These are phyloP conservation scores for Parnassius orleans DNA, from an alignment of 2,888 invertebrate genomes.

Conservation along the genomic window DNA sequence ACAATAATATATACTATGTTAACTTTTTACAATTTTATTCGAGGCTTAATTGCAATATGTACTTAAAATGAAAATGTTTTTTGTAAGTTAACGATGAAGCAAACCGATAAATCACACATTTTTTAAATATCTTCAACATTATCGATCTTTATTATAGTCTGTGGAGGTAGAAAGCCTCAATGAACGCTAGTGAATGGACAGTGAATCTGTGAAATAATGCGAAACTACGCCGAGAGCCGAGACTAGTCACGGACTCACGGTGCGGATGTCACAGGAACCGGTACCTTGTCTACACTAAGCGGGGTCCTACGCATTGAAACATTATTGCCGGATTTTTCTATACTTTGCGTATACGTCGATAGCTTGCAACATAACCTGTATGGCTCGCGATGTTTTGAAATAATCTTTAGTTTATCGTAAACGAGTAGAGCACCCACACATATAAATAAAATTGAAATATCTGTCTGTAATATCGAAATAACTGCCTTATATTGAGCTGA, in stretches of 20 bases:
- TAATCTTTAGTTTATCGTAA: not conserved
- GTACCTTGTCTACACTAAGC: conserved; percentile 48
- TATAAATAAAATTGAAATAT: no score
- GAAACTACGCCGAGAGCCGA: conserved; percentile 34
- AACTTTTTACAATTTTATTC: no score
- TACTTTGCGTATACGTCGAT: not conserved
- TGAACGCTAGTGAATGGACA: conserved; percentile 67
- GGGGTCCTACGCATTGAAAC: conserved; percentile 31
- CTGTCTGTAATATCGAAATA: no score
- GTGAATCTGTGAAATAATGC: conserved; percentile 37
- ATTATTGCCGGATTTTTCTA: conserved; percentile 28
- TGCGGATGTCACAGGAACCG: conserved; percentile 38
- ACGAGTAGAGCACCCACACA: no score
- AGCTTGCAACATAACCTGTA: not conserved
- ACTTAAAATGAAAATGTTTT: no score
- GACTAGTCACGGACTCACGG: conserved; percentile 38
- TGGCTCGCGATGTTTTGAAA: not conserved
- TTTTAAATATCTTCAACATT: no score
- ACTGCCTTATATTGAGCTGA: no score
- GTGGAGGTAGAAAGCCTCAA: conserved; percentile 70
- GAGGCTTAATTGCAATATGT: no score
- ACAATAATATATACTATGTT: no score
- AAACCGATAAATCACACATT: no score
- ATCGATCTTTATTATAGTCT: conserved; percentile 39
- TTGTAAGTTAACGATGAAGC: no score